These are phyloP conservation scores for Falco peregrinus DNA, from an alignment of 2,797 vertebrate genomes.

Conservation along the genomic window DNA sequence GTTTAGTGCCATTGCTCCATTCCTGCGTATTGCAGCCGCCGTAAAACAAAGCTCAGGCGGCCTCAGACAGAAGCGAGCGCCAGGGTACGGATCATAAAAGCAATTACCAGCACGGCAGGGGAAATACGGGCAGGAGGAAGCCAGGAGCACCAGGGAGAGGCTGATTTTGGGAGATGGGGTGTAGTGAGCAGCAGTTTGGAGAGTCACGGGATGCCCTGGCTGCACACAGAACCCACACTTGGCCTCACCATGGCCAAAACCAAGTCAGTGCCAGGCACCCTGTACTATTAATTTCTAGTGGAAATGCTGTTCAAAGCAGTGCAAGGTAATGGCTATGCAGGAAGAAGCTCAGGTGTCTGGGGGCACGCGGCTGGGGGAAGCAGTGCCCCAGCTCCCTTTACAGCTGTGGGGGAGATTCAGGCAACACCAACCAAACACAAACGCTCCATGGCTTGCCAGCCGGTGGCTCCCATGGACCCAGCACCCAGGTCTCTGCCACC, in stretches of 20 bases:
- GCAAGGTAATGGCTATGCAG: not conserved
- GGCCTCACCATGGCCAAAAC: not conserved
- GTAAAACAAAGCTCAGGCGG: not conserved
- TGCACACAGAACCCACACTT: not conserved
- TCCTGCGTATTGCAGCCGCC: not conserved
- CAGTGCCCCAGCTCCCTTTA: not conserved
- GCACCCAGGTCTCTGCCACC: accelerated
- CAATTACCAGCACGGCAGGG: not conserved
- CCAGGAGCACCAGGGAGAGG: not conserved
- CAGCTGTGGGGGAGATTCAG: not conserved
- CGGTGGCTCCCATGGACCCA: accelerated
- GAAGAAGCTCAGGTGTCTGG: not conserved
- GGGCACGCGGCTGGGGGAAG: not conserved
- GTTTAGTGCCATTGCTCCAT: not conserved
- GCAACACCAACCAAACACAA: not conserved
- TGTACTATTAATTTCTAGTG: not conserved
- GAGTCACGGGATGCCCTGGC: not conserved
- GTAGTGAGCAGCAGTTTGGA: not conserved
- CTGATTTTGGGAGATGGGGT: not conserved
- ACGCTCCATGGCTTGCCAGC: accelerated
- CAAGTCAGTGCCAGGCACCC: not conserved
- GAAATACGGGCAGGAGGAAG: not conserved
- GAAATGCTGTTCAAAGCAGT: not conserved
- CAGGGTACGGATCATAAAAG: not conserved
- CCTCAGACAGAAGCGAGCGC: not conserved